Evolutionary conservation across 2,888 invertebrate species (phyloP), one percentile per base, ranked within the genome.

Genomic region (Clanis bilineata): DNA sequence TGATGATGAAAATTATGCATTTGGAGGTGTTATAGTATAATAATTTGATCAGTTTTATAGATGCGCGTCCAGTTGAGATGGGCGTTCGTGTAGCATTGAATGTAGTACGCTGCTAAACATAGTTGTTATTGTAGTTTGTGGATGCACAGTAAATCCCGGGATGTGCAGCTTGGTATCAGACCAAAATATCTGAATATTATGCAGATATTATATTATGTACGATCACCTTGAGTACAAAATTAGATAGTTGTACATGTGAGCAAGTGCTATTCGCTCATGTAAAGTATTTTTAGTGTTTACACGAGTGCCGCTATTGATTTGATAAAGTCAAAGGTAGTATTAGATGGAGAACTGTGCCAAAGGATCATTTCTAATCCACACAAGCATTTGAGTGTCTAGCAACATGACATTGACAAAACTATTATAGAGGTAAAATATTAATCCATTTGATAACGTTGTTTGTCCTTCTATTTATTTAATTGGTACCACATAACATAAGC

Each of bases 161-260:
- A 77, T 79, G 67, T 78, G 78, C 73, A 77, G 70, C 67, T 72
- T 71, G 68, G 68, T 76, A 73, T 76, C 73, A 68, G 74, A 80
- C 81, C 72, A 75, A 84, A 82, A 83, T 84, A 86, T 77, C 82
- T 70, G 74, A 77, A 82, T 80, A 83, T 82, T 83, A 83, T 82
- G 82, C 82, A 80, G 77, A 82, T 85, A 81, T 85, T 77, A 80
- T 76, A 80, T 83, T 86, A 84, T 83, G 75, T 77, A 77, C 74
- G 70, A 73, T 85, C 79, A 77, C 87, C 87, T 87, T 86, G 86
- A 73, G 75, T 71, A 71, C 82, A 87, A 86, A 85, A 80, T 86
- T 88, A 88, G 84, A 82, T 74, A 79, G 76, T 76, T 70, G 74
- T 78, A 77, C 73, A 79, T 74, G 76, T 72, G 77, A 74, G 78